These are phyloP conservation scores for Eueremaeus valkanovi DNA, from an alignment of 2,888 invertebrate genomes.

Conservation along the genomic window DNA sequence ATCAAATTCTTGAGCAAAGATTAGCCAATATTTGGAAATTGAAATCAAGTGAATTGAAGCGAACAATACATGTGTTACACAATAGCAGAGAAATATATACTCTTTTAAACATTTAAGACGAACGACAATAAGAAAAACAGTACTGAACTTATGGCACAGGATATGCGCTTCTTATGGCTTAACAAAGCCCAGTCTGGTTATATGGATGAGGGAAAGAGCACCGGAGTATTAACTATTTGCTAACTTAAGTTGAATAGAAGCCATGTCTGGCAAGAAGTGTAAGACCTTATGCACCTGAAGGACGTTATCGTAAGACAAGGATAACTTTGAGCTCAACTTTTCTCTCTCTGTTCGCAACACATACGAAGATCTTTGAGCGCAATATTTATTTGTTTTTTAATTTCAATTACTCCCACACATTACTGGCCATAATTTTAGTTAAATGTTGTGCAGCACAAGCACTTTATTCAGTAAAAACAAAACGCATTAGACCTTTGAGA, in stretches of 20 bases:
- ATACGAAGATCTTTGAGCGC: neutral
- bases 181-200: neutral
- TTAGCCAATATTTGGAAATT: too few relatives aligned
- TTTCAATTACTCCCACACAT: slow-evolving; percentile 20
- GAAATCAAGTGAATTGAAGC: too few relatives aligned
- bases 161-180: neutral
- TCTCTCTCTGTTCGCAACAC: neutral
- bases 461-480: neutral
- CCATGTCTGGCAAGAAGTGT: neutral
- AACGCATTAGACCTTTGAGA: neutral
- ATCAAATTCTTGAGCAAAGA: too few relatives aligned
- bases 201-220: neutral
- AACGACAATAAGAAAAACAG: slow-evolving; percentile 8
- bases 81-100: neutral
- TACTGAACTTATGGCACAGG: neutral
- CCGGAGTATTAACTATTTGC: neutral
- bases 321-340: slow-evolving; percentile 4
- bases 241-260: neutral
- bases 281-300: slow-evolving; percentile 5
- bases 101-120: slow-evolving; percentile 1
- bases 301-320: slow-evolving; percentile 17
- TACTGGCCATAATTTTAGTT: slow-evolving; percentile 1
- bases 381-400: slow-evolving; percentile 11
- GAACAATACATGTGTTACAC: too few relatives aligned
- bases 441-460: neutral